Percentiles rank a stretch among this genome's conserved stretches.
These are phyloP conservation scores for Ophion costatus DNA, from an alignment of 2,888 invertebrate genomes.

Conservation along the genomic window DNA sequence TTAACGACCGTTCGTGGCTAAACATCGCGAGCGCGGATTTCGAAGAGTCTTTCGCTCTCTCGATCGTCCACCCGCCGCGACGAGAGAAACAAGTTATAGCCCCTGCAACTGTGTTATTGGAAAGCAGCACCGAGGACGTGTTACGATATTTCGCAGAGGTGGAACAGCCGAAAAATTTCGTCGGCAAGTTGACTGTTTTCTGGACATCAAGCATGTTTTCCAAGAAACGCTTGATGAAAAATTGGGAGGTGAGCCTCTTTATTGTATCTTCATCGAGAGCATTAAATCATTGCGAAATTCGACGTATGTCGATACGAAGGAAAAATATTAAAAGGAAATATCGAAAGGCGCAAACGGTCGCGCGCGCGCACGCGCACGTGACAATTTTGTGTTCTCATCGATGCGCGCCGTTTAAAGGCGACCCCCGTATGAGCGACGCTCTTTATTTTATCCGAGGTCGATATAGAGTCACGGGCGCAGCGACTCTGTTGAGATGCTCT, in stretches of 20 bases:
- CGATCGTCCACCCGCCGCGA: neutral
- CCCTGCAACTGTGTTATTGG: neutral
- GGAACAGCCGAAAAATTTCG: too few species aligned
- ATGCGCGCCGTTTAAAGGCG: too few species aligned
- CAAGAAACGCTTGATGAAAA: neutral
- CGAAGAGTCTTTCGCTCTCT: neutral
- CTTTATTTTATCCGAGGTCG: neutral
- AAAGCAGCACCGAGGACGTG: neutral
- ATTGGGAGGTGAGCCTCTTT: constrained; percentile 59
- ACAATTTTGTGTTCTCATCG: too few species aligned
- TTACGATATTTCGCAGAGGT: too few species aligned
- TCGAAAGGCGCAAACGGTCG: too few species aligned
- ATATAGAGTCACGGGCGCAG: neutral
- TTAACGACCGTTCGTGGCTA: constrained; percentile 21
- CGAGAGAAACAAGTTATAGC: too few species aligned
- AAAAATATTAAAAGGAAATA: neutral
- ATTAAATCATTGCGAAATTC: neutral
- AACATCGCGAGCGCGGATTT: constrained; percentile 1
- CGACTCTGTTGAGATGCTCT: too few species aligned
- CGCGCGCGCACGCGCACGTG: too few species aligned
- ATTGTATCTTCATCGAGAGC: neutral
- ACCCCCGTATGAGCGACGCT: too few species aligned
- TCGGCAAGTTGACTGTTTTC: too few species aligned
- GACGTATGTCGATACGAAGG: too few species aligned
- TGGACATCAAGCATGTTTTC: neutral